Evolutionary conservation across 2,113 vertebrate species (phyloP).

Genomic region (Protobothrops flavoviridis): DNA sequence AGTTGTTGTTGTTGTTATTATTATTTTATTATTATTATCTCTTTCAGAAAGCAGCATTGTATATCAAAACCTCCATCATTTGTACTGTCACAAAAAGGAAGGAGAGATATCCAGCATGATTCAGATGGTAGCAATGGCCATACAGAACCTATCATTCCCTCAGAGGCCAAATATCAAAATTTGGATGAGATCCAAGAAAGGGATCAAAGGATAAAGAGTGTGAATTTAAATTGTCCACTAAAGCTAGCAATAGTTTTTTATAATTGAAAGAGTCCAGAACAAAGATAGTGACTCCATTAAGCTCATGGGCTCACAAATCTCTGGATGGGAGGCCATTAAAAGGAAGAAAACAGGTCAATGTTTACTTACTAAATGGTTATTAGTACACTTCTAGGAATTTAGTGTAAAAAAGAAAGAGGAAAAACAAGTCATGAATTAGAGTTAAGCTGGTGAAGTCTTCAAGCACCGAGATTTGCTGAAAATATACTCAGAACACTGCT

Average conservation of each 20-base stretch:
- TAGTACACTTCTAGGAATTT: neutral
- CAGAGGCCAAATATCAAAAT: neutral
- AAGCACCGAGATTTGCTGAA: neutral
- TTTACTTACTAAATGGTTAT: neutral
- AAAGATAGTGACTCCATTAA: neutral
- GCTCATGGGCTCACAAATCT: neutral
- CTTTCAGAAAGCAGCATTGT: neutral
- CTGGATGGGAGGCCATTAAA: neutral
- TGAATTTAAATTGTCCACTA: neutral
- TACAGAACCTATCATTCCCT: neutral
- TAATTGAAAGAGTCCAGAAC: neutral
- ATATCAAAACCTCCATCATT: neutral
- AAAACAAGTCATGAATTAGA: neutral
- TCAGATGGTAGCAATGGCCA: neutral
- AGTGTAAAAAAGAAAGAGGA: neutral
- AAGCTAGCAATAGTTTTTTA: neutral
- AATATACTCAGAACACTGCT: neutral
- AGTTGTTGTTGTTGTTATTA: too few relatives aligned
- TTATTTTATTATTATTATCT: neutral
- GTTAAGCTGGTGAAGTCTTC: neutral
- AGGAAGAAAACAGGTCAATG: neutral
- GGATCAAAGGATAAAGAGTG: neutral
- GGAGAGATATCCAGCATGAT: neutral
- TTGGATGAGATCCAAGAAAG: neutral
- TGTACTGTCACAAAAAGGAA: neutral